Percentiles rank a stretch among this genome's conserved stretches.
These are phyloP conservation scores for Lochmaea capreae DNA, from an alignment of 2,888 invertebrate species.

Conservation along the genomic window DNA sequence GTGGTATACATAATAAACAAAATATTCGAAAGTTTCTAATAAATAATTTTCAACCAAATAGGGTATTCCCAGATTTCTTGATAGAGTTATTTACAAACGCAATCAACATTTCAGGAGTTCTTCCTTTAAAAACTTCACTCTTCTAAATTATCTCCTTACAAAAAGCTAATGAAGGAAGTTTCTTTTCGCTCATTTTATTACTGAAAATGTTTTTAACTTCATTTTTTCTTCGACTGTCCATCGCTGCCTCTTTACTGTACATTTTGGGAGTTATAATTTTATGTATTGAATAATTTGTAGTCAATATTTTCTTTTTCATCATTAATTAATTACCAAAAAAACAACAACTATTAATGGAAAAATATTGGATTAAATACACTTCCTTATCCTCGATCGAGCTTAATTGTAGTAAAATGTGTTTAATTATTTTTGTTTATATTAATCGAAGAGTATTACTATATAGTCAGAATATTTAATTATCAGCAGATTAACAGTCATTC, in stretches of 20 bases:
- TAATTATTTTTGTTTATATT: background rate
- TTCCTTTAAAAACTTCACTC: conserved; percentile 4
- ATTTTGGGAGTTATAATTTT: background rate
- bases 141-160: conserved; percentile 13
- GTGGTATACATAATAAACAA: background rate
- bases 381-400: background rate
- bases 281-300: background rate
- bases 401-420: background rate
- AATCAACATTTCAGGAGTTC: conserved; percentile 13
- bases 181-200: conserved; percentile 5
- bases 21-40: conserved; percentile 1
- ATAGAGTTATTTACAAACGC: background rate
- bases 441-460: background rate
- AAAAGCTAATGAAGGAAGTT: conserved; percentile 8
- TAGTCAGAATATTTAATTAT: conserved; percentile 2
- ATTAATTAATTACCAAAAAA: background rate
- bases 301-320: background rate
- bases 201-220: conserved; percentile 1
- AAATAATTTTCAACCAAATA: background rate
- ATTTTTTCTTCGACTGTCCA: conserved; percentile 14
- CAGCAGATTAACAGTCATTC: background rate
- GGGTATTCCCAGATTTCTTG: background rate
- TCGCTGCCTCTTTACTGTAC: conserved; percentile 1
- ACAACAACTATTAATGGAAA: background rate
- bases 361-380: background rate